These are phyloP conservation scores for Scolopax mira DNA, from an alignment of 2,113 vertebrate genomes.

Conservation along the genomic window DNA sequence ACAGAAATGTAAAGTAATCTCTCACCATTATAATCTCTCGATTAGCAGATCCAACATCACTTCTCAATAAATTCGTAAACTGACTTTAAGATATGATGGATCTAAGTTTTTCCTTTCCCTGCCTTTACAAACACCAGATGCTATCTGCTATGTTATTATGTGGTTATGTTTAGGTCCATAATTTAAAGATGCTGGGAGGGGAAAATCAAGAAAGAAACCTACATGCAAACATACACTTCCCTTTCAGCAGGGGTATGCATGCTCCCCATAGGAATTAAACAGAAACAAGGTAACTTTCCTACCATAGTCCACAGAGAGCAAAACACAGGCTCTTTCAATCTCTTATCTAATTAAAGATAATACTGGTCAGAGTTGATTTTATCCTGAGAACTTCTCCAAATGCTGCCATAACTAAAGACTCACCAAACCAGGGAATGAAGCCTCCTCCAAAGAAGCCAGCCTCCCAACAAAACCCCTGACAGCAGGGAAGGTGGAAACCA, in stretches of 20 bases:
- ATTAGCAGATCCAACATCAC: neutral
- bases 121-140: neutral
- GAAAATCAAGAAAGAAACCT: neutral
- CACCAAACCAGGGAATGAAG: neutral
- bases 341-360: neutral
- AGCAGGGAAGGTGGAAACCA: neutral
- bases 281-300: neutral
- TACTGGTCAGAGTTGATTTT: neutral
- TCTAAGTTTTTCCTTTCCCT: neutral
- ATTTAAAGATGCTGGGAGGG: neutral
- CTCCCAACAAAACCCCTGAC: neutral
- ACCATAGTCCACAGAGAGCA: neutral
- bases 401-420: neutral
- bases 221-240: rapidly evolving
- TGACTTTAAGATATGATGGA: neutral
- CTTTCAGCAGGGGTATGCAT: neutral
- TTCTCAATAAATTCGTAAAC: neutral
- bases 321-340: neutral
- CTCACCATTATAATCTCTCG: neutral
- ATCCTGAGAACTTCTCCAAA: neutral
- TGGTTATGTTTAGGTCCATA: neutral
- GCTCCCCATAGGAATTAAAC: neutral
- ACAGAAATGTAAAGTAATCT: neutral
- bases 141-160: neutral
- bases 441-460: neutral